Base-by-base conservation (phyloP, 2,113 vertebrate species). In the Sakesphorus luctuosus region DNA sequence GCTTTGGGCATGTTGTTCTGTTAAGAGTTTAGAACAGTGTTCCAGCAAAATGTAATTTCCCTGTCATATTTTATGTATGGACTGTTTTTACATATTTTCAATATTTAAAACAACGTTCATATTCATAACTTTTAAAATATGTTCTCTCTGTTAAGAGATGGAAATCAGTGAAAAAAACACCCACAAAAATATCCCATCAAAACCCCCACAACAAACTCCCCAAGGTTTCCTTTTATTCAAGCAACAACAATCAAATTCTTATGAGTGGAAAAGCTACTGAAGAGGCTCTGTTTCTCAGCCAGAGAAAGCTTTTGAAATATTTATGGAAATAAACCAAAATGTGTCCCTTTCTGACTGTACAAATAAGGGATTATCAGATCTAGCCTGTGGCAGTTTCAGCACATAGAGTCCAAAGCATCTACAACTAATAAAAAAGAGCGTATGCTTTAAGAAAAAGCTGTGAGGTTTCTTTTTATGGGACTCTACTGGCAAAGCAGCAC, bases 101-200 rank as follows among this genome's bases (percentile, higher is more conserved):
- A 95, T 98, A 94, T 97, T 97, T 97, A 97, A 98, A 97, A 90
- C 43, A 40, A 14, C n/a, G 84, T 96, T 97, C 97, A 96, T 98
- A 98, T 98, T 98, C 96, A 97, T 97, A 74, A 94, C 6, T 71
- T 75, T 92, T 86, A 93, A 97, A 96, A 94, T 96, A 97, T 1
- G 53, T 95, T 98, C 95, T 97, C 94, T 84, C 90, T 97, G 84
- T 97, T 97, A 96, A 86, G 38, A 97, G 76, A 91, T 94, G 92
- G 92, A 97, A 98, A 93, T 96, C 77, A 56, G 84, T 96, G 65
- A 87, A 16, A 35, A 35, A 56, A 56, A 33, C 20, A 33, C 4
- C 56, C 21, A 63, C n/a, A 25, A 49, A 47, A 62, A 77, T 35
- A n/a, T 18, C 58, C 33, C 49, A 68, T 63, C 35, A 59, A 86